Percentiles rank a stretch among this genome's conserved stretches.
These are phyloP conservation scores for Dorcus parallelipipedus DNA, from an alignment of 2,888 invertebrate species.

Conservation along the genomic window DNA sequence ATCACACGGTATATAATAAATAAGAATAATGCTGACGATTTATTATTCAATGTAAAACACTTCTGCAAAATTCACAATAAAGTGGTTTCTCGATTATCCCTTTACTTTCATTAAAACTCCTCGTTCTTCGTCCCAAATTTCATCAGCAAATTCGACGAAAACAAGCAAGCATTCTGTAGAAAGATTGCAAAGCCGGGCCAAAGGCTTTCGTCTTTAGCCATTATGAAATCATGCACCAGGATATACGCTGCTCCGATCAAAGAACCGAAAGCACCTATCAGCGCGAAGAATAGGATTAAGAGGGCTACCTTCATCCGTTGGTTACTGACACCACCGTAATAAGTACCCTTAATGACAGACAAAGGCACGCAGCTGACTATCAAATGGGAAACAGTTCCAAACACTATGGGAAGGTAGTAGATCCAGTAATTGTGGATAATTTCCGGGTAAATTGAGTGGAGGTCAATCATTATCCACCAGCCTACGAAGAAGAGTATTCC, in stretches of 20 bases:
- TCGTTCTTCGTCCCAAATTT: constrained; percentile 23
- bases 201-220: constrained; percentile 21
- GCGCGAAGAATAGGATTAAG: constrained; percentile 28
- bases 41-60: too few relatives aligned
- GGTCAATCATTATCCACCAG: too few relatives aligned
- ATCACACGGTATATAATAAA: too few relatives aligned
- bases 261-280: constrained; percentile 34
- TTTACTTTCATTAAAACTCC: constrained; percentile 5
- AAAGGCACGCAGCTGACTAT: constrained; percentile 31
- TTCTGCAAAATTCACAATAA: too few relatives aligned
- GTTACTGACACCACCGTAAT: constrained; percentile 15
- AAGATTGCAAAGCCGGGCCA: constrained; percentile 38
- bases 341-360: constrained; percentile 24
- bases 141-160: constrained; percentile 29
- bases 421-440: too few relatives aligned
- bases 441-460: too few relatives aligned
- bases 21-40: too few relatives aligned
- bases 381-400: constrained; percentile 18
- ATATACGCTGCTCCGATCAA: constrained; percentile 34
- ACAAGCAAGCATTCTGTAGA: constrained; percentile 34
- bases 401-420: too few relatives aligned
- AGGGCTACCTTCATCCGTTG: constrained; percentile 26
- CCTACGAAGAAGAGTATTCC: constrained; percentile 30
- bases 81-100: too few relatives aligned
- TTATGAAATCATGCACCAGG: constrained; percentile 34